Base-by-base conservation (phyloP, 1,140 invertebrate genomes). In the Drosophila leontia region DNA sequence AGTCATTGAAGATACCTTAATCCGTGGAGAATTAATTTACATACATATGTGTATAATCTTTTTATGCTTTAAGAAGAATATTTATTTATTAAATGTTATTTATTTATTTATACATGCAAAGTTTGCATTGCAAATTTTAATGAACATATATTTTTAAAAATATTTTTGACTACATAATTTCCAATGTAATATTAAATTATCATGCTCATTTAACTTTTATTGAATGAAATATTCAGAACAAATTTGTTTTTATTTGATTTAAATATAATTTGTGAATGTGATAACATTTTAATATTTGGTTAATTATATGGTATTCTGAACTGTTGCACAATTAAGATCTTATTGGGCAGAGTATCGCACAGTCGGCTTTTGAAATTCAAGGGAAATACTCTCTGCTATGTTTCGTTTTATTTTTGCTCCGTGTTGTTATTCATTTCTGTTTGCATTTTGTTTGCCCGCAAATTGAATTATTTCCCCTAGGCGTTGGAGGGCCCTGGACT, bases 381-480 rank as follows among this genome's bases (percentile, higher is more conserved):
- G 56, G 39, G 13, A 12, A 26, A 15, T 23, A 71, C 42, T 58
- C 29, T 78, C 50, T 44, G 50, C 61, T 69, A 15, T 58, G 48
- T 63, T 62, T 45, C 37, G 41, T 78, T 56, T 76, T 55, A 19
- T n/a, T 50, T 63, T 62, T 42, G n/a, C 39, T 41, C 17, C 34
- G 45, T 57, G 32, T 32, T 75, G 51, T 51, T 75, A 37, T 74
- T 74, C 48, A 45, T 29, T 74, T 75, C 48, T 42, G 42, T 58
- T 70, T 83, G 60, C 67, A 67, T 78, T 80, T 71, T 68, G 77
- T 78, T 88, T 62, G 64, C 34, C 48, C 69, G 64, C 81, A 88
- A 88, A 88, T 88, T 88, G 70, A 88, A 90, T 88, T 88, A 88
- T 72, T 75, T 69, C 58, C 34, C 63, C 58, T 68, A 64, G 51